Base-by-base conservation (phyloP, 2,797 vertebrate species). In the Tachyglossus aculeatus region DNA sequence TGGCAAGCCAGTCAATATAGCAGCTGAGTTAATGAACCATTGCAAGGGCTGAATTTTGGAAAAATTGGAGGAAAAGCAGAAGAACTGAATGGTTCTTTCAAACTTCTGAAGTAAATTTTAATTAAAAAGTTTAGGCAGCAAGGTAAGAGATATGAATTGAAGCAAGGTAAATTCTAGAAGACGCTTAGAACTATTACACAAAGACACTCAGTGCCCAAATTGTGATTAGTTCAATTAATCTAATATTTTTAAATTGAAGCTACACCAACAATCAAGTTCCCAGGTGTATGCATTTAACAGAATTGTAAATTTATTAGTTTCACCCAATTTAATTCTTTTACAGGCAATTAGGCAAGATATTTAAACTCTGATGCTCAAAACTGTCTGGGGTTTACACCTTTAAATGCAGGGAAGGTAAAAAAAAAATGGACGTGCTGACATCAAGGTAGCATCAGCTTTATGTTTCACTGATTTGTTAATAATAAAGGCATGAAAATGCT, bases 271-370 rank as follows among this genome's bases (percentile, higher is more conserved):
- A 12, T 74, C 64, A 76, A 57, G 80, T 60, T 18, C 74, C 56
- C 4, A 1, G 68, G 58, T 77, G 81, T 67, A 53, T 31, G 72
- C 77, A 78, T 83, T 70, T 88, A 87, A 80, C 74, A 83, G 83
- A 90, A 89, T 89, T 87, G 85, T 83, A 80, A 85, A 91, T 90
- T 87, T 82, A 81, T 82, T 88, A 87, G 88, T 81, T 90, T 89
- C 83, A 88, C 71, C 86, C 83, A 86, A 88, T 75, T 91, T 89
- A 92, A 91, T 91, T 86, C 83, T 87, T 92, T 90, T 87, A 86
- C 88, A 92, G 91, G 67, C 89, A 93, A 91, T 93, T 93, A 91
- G 90, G 85, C 90, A 89, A 71, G 71, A 80, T 87, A 86, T 89
- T 91, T 88, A 89, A 91, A 85, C 71, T 73, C 37, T 40, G 18